Evolutionary conservation across 2,888 invertebrate genomes (phyloP).

Genomic region (Dromius quadrimaculatus): DNA sequence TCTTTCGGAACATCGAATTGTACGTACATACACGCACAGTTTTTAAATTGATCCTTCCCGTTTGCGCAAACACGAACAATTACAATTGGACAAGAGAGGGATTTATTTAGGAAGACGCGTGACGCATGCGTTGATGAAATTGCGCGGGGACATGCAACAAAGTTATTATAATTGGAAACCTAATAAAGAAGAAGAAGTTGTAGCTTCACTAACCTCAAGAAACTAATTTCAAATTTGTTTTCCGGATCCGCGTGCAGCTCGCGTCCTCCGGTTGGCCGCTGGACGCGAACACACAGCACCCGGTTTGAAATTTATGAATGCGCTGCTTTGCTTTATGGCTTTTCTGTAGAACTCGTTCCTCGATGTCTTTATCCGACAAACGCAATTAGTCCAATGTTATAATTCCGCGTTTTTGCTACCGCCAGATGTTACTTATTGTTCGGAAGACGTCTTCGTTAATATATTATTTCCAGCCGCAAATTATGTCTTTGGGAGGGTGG

Average conservation of each 20-base stretch:
- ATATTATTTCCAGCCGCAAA: constrained; percentile 15
- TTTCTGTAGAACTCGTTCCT: constrained; percentile 66
- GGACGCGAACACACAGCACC: constrained; percentile 58
- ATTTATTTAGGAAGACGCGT: constrained; percentile 17
- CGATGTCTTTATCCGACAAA: constrained; percentile 65
- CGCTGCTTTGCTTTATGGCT: constrained; percentile 66
- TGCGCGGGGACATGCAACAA: constrained; percentile 29
- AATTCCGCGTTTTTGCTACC: constrained; percentile 48
- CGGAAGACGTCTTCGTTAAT: constrained; percentile 26
- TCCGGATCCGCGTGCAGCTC: neutral
- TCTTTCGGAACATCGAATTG: constrained; percentile 9
- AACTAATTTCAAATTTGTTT: no score
- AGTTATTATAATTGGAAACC: no score
- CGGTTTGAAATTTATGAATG: constrained; percentile 63
- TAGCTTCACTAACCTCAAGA: no score
- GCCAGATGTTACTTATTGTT: constrained; percentile 49
- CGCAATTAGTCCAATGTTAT: constrained; percentile 49
- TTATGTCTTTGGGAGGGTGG: neutral
- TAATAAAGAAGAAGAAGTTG: no score
- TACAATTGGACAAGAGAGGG: constrained; percentile 6
- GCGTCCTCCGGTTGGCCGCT: constrained; percentile 32
- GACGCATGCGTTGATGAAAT: constrained; percentile 21
- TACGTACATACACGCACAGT: constrained; percentile 14
- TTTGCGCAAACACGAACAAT: constrained; percentile 20
- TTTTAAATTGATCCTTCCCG: constrained; percentile 34